A percentile compares a stretch with the other conserved stretches of the same genome.
Conservation (phyloP, 2,888 invertebrate species). For the Julus scandinavius region DNA sequence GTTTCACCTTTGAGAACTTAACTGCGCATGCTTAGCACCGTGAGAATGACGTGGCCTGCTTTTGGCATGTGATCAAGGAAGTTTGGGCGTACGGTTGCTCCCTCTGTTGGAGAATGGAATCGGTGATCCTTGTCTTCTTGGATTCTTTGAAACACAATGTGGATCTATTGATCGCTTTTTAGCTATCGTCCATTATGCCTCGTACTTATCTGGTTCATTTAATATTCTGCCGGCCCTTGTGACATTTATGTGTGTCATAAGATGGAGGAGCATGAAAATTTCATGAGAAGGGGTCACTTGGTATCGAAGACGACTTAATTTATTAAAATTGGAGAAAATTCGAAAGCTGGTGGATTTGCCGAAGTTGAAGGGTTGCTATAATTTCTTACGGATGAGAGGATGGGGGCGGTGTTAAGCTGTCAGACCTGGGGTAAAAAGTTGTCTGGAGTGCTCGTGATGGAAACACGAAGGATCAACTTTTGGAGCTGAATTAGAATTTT, state of each 20-base stretch:
- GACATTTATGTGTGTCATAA: slow-evolving; percentile 6
- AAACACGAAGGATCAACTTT: no score
- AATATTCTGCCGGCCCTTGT: background rate
- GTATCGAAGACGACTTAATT: background rate
- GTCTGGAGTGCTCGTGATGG: no score
- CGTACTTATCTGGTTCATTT: background rate
- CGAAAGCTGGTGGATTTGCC: background rate
- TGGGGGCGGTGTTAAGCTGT: no score
- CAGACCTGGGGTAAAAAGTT: no score
- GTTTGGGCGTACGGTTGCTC: background rate
- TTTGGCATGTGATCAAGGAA: slow-evolving; percentile 48
- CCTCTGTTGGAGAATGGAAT: background rate
- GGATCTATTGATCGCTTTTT: slow-evolving; percentile 20
- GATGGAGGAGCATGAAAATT: background rate
- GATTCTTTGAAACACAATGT: slow-evolving; percentile 12
- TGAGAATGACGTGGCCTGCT: background rate
- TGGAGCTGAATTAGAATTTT: no score
- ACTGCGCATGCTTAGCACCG: background rate
- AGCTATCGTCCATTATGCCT: background rate
- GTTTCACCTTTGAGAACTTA: background rate
- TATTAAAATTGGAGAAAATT: background rate
- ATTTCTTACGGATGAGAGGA: background rate
- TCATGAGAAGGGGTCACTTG: background rate
- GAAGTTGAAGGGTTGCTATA: background rate
- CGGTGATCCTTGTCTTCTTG: background rate